Conservation (phyloP, 2,797 vertebrate genomes). For the Phalloptychus januarius region DNA sequence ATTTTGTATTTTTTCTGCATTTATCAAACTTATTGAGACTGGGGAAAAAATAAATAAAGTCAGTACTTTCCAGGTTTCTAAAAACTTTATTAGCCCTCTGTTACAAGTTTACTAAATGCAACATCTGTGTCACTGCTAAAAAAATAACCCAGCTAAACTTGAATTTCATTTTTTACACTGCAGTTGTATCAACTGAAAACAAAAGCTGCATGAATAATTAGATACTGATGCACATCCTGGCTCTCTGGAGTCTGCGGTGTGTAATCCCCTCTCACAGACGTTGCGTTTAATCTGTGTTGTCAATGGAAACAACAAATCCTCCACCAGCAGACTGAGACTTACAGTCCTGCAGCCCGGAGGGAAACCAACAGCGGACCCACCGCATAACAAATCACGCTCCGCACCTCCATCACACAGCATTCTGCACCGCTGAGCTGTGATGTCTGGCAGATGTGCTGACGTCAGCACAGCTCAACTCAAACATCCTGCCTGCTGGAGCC, state of each 20-base stretch:
- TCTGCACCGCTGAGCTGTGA: slow-evolving; percentile 34
- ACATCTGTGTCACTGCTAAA: not conserved
- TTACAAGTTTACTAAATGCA: not conserved
- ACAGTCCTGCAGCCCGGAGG: not conserved
- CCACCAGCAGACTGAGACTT: not conserved
- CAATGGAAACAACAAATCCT: slow-evolving; percentile 23
- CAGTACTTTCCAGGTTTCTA: not conserved
- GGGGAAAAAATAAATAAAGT: too few relatives aligned
- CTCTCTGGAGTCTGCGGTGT: not conserved
- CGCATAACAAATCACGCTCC: slow-evolving; percentile 37
- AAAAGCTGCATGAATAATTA: slow-evolving; percentile 1
- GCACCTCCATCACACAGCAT: slow-evolving; percentile 14
- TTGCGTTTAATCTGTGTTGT: slow-evolving; percentile 9
- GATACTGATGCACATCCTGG: not conserved
- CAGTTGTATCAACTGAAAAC: not conserved
- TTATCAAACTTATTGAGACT: not conserved
- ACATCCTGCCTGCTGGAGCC: slow-evolving; percentile 54
- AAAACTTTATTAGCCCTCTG: not conserved
- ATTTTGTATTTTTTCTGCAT: too few relatives aligned
- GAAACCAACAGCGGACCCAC: slow-evolving; percentile 17
- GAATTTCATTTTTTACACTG: not conserved
- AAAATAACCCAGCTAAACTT: not conserved
- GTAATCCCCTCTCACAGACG: slow-evolving; percentile 3
- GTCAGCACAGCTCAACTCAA: slow-evolving; percentile 50
- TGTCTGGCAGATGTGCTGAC: slow-evolving; percentile 55